Conservation (phyloP, 1,140 invertebrate genomes). For the Apis cerana region DNA sequence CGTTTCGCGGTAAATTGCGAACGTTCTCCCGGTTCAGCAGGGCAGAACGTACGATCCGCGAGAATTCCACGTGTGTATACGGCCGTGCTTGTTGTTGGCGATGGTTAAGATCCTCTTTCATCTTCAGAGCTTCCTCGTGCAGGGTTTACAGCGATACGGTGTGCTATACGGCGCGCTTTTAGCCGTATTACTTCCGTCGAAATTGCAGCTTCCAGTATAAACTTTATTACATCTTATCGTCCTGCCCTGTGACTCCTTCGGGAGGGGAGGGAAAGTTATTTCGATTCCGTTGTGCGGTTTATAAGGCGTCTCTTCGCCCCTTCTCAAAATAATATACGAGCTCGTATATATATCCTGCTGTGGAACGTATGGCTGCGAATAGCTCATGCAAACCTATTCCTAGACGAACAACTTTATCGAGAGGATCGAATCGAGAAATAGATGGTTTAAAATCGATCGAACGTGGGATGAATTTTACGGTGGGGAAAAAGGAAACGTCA, state of each 20-base stretch:
- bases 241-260: conserved; percentile 10
- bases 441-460: too few species aligned
- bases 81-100: conserved; percentile 12
- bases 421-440: too few species aligned
- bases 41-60: conserved; percentile 6
- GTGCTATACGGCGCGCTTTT: conserved; percentile 28
- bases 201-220: conserved; percentile 43
- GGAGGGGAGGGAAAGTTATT: conserved; percentile 16
- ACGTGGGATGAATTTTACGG: too few species aligned
- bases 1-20: conserved; percentile 23
- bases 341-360: too few species aligned
- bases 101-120: conserved; percentile 44
- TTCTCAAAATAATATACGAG: not conserved
- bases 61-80: not conserved
- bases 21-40: not conserved
- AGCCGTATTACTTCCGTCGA: conserved; percentile 47
- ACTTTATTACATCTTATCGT: conserved; percentile 48
- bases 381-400: not conserved
- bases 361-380: not conserved
- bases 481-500: too few species aligned
- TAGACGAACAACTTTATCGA: too few species aligned
- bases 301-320: not conserved
- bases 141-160: conserved; percentile 36
- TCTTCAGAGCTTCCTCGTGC: conserved; percentile 30
- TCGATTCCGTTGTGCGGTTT: conserved; percentile 27